These are phyloP conservation scores for Balaeniceps rex DNA, from an alignment of 2,113 vertebrate genomes.

Conservation along the genomic window DNA sequence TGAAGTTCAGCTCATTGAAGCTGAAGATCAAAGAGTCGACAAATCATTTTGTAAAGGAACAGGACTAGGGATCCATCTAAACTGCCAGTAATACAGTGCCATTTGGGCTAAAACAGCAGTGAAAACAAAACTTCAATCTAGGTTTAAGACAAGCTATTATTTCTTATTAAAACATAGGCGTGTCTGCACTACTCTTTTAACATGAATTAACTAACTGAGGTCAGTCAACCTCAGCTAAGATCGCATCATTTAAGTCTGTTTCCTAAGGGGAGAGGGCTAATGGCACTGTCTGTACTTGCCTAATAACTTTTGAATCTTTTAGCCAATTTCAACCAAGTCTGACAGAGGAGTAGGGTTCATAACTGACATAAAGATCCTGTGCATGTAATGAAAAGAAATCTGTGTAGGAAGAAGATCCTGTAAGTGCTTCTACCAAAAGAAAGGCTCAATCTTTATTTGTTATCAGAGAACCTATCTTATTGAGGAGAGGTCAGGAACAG, in stretches of 20 bases:
- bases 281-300: not conserved
- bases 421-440: not conserved
- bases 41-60: not conserved
- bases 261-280: not conserved
- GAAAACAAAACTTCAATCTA: not conserved
- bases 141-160: not conserved
- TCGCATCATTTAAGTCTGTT: not conserved
- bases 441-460: not conserved
- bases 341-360: not conserved
- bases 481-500: not conserved
- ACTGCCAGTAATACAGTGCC: not conserved
- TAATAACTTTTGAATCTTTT: not conserved
- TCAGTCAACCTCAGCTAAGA: not conserved
- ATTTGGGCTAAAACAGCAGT: not conserved
- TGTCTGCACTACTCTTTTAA: not conserved
- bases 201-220: not conserved
- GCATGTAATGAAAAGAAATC: not conserved
- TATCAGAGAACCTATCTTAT: not conserved
- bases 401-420: not conserved
- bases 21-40: not conserved
- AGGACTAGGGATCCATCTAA: not conserved
- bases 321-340: not conserved
- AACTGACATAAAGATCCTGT: not conserved
- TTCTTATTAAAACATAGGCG: not conserved
- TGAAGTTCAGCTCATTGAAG: not conserved